Base-by-base conservation (phyloP, 2,113 vertebrate genomes). In the Mormoops blainvillei region DNA sequence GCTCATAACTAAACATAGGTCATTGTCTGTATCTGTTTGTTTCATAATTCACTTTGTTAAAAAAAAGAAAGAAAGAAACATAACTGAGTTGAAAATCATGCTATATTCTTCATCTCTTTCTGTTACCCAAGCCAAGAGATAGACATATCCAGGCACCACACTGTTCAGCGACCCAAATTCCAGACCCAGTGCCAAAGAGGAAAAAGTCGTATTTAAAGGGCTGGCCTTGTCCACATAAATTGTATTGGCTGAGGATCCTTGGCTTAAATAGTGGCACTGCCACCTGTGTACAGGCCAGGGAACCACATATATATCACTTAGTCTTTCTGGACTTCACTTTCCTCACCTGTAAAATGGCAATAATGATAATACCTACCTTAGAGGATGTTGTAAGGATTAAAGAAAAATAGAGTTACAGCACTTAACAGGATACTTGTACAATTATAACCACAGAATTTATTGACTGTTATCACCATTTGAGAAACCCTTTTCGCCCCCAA, bases 241-340 rank as follows among this genome's bases (percentile, higher is more conserved):
- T 84, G 8, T 87, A 50, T 48, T 95, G 86, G 50, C 56, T 67
- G 22, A 87, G n/a, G n/a, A 70, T 54, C 11, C n/a, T 83, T 71
- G 68, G 14, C 65, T 94, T 94, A 94, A 96, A 87, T 63, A 45
- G n/a, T 83, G 50, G 48, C 91, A 91, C 36, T 82, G 20, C 10
- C 78, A 71, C 45, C 87, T 58, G 4, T 54, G 31, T 45, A 71
- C 33, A 41, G 33, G 36, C 71, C 33, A 70, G 61, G 22, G 65
- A 95, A 94, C 3, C 80, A 45, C 26, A 38, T 9, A 87, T 28
- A 19, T 12, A 28, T 91, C 78, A 71, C 36, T 74, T 74, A 43
- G 24, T 89, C 38, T 96, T 31, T 11, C 43, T 87, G 89, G 61
- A 81, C 74, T 70, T 82, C 43, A n/a, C 67, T 94, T 89, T 86